phyloP scores from a whole-genome alignment of 2,797 vertebrate genomes.

The Lophius americanus region DNA sequence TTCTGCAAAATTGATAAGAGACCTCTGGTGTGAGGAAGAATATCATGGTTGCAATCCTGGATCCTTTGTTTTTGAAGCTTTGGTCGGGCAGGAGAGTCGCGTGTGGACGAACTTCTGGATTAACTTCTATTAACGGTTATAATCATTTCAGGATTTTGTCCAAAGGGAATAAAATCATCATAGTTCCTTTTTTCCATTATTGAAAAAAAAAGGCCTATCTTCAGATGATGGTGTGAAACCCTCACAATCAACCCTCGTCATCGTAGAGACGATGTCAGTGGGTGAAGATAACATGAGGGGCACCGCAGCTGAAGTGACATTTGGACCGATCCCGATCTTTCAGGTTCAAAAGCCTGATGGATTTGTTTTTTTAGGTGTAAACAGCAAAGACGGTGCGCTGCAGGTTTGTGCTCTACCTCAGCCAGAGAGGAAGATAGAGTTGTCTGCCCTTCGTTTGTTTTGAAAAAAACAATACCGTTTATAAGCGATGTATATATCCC shows the following conservation, averaged over 20 bases:
- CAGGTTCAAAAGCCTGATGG: slow-evolving; percentile 34
- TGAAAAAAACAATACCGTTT: not conserved
- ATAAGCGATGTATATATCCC: too few species aligned
- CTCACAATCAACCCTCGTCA: slow-evolving; percentile 3
- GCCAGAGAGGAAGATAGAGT: not conserved
- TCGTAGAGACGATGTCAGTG: slow-evolving; percentile 42
- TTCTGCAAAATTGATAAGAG: slow-evolving; percentile 62
- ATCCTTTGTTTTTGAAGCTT: slow-evolving; percentile 30
- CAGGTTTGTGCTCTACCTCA: slow-evolving; percentile 8
- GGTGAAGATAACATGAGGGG: slow-evolving; percentile 42
- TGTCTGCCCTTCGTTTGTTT: not conserved
- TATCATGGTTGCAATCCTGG: slow-evolving; percentile 40
- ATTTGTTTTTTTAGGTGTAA: slow-evolving; percentile 27
- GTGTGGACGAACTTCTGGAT: slow-evolving; percentile 21
- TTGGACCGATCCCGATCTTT: slow-evolving; percentile 50
- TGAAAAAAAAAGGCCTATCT: slow-evolving; percentile 11
- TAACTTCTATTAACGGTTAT: not conserved
- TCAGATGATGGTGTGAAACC: too few species aligned
- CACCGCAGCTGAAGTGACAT: slow-evolving; percentile 51
- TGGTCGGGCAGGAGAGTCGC: slow-evolving; percentile 6
- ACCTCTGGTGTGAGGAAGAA: slow-evolving; percentile 30
- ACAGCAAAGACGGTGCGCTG: slow-evolving; percentile 10
- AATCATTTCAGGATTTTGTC: not conserved
- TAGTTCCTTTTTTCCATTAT: slow-evolving; percentile 17
- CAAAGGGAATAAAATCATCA: not conserved